A percentile compares a stretch with the other conserved stretches of the same genome.
Conservation (phyloP, 2,797 vertebrate genomes). For the Scarus forsteni region DNA sequence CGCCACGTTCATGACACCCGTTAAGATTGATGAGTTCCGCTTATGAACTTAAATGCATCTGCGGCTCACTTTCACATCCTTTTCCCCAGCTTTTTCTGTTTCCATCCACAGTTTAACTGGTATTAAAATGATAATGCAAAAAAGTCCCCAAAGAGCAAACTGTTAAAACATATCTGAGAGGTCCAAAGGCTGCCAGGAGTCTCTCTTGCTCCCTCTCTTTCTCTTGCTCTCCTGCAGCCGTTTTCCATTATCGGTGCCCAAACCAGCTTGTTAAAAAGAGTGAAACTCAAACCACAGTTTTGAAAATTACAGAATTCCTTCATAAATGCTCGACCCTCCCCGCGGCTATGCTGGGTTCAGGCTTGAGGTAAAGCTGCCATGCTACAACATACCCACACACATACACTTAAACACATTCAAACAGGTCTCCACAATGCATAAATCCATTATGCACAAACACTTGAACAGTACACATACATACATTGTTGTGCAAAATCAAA, state of each 20-base stretch:
- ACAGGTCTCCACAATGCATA: background rate
- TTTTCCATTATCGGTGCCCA: slow-evolving; percentile 85
- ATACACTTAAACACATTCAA: background rate
- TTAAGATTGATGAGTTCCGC: slow-evolving; percentile 24
- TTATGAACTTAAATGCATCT: slow-evolving; percentile 13
- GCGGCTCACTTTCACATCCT: background rate
- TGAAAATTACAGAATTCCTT: slow-evolving; percentile 85
- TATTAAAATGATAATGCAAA: slow-evolving; percentile 43
- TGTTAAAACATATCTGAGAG: slow-evolving; percentile 54
- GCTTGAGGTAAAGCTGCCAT: slow-evolving; percentile 69
- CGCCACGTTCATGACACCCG: background rate
- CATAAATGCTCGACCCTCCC: slow-evolving; percentile 76
- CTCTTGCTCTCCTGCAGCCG: slow-evolving; percentile 70
- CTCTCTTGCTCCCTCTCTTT: slow-evolving; percentile 21
- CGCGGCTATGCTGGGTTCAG: slow-evolving; percentile 67
- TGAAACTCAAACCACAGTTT: slow-evolving; percentile 85
- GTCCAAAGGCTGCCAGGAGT: slow-evolving; percentile 46
- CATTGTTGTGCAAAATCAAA: slow-evolving; percentile 24
- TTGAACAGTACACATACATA: slow-evolving; percentile 6
- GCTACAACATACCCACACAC: slow-evolving; percentile 33
- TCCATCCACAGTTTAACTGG: slow-evolving; percentile 11
- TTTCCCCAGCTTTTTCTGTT: slow-evolving; percentile 14
- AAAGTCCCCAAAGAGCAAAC: slow-evolving; percentile 37
- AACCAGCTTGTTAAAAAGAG: slow-evolving; percentile 83
- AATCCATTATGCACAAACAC: background rate